Evolutionary conservation across 2,888 invertebrate genomes (phyloP).

Genomic region (Thereva nobilitata): DNA sequence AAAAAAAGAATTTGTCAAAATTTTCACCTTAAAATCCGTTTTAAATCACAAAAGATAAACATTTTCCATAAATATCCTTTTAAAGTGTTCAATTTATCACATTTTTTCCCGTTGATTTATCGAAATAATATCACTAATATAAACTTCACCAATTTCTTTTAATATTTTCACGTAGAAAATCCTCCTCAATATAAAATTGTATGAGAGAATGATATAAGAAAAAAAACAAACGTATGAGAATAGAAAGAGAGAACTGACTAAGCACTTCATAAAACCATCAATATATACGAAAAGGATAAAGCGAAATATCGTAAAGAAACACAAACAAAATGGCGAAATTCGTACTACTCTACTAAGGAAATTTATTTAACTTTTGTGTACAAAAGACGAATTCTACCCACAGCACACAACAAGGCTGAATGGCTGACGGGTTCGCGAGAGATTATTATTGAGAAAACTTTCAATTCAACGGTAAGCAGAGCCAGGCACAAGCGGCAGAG

Average conservation of each 20-base stretch:
- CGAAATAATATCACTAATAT: no score
- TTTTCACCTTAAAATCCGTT: background rate
- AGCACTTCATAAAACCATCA: background rate
- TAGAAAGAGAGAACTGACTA: conserved; percentile 1
- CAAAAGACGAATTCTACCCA: conserved; percentile 1
- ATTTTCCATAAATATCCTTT: background rate
- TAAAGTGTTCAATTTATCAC: background rate
- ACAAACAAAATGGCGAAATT: conserved; percentile 44
- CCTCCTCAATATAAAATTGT: conserved; percentile 16
- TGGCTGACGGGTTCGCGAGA: no score
- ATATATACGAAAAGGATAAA: conserved; percentile 15
- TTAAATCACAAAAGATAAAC: conserved; percentile 5
- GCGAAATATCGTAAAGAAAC: conserved; percentile 13
- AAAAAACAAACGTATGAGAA: conserved; percentile 27
- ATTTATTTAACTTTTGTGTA: conserved; percentile 40
- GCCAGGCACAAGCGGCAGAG: no score
- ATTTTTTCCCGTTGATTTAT: no score
- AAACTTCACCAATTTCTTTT: conserved; percentile 9
- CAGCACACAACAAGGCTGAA: conserved; percentile 11
- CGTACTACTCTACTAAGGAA: conserved; percentile 34
- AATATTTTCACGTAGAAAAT: conserved; percentile 28
- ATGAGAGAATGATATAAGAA: conserved; percentile 33
- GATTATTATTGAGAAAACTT: no score
- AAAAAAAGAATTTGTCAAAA: conserved; percentile 10
- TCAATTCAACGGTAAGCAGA: no score